Evolutionary conservation across 2,797 vertebrate genomes (phyloP).

Genomic region (Phrynocephalus forsythii): DNA sequence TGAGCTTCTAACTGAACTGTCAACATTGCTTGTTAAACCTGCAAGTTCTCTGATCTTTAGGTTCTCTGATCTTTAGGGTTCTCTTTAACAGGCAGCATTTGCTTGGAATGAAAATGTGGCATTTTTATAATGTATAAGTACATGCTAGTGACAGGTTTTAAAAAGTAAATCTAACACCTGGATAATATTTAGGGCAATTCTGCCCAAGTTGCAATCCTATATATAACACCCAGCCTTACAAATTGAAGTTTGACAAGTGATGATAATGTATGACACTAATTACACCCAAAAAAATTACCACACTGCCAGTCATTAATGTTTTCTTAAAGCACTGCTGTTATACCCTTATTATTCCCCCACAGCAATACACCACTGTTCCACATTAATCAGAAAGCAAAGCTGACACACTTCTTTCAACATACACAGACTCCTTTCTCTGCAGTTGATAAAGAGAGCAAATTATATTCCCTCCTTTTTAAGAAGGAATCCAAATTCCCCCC

Average conservation of each 20-base stretch:
- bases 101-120: neutral
- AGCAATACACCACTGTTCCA: neutral
- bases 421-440: neutral
- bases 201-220: neutral
- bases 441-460: neutral
- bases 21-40: conserved; percentile 50
- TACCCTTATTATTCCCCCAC: neutral
- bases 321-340: neutral
- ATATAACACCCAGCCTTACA: neutral
- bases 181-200: neutral
- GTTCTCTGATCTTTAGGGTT: conserved; percentile 41
- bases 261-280: neutral
- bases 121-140: neutral
- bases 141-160: too few species aligned
- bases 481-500: neutral
- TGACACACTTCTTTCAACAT: neutral
- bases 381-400: neutral
- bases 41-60: conserved; percentile 44
- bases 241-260: neutral
- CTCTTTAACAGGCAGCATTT: conserved; percentile 20
- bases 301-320: neutral
- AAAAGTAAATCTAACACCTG: neutral
- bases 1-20: conserved; percentile 58
- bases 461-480: neutral
- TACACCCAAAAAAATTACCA: too few species aligned